These are phyloP conservation scores for Nesidiocoris tenuis DNA, from an alignment of 2,888 invertebrate genomes.

Conservation along the genomic window DNA sequence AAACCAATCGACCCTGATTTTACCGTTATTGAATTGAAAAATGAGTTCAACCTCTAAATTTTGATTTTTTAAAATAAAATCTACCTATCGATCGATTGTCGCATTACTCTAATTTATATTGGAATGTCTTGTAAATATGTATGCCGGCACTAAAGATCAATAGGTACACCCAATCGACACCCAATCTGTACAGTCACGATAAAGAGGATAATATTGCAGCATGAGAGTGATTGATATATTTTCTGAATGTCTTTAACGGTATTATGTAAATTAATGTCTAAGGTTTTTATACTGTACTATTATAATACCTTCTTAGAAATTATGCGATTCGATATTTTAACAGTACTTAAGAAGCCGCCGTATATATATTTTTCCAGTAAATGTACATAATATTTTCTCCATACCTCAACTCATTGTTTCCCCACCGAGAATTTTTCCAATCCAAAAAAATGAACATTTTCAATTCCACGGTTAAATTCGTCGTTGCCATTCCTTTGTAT, in stretches of 20 bases:
- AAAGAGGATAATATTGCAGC: no score
- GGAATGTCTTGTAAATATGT: not conserved
- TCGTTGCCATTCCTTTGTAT: not conserved
- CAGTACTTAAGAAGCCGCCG: constrained; percentile 35
- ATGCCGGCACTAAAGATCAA: no score
- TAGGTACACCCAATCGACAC: no score
- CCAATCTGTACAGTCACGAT: not conserved
- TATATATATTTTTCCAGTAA: constrained; percentile 34
- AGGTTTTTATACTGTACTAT: constrained; percentile 37
- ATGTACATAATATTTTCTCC: constrained; percentile 26
- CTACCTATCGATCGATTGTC: no score
- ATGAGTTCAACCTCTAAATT: no score
- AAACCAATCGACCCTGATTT: no score
- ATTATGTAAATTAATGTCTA: constrained; percentile 25
- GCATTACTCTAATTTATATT: not conserved
- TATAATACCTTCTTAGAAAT: constrained; percentile 19
- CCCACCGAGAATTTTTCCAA: no score
- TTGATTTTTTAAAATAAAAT: no score
- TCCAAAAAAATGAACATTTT: no score
- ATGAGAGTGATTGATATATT: constrained; percentile 20
- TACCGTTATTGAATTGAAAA: no score
- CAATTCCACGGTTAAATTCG: no score
- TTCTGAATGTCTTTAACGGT: constrained; percentile 37
- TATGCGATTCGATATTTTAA: constrained; percentile 31
- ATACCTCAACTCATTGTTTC: not conserved